Conservation (phyloP, 2,113 vertebrate genomes). For the Perca fluviatilis region DNA sequence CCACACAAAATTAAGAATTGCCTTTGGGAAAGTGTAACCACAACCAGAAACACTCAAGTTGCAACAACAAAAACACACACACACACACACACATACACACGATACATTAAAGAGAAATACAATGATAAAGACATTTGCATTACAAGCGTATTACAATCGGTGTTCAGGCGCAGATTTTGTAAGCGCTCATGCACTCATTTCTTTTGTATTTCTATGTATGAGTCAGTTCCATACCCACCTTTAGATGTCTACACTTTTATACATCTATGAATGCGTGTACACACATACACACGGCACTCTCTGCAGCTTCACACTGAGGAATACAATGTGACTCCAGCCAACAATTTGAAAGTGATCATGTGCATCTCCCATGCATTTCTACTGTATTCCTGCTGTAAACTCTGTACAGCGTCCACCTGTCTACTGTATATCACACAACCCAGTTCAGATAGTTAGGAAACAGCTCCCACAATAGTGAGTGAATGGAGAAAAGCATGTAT, state of each 20-base stretch:
- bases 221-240: neutral
- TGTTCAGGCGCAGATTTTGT: constrained; percentile 4
- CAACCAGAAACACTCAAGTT: neutral
- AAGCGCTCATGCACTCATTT: neutral
- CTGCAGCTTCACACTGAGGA: constrained; percentile 14
- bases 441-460: constrained; percentile 36
- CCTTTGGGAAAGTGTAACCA: neutral
- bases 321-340: constrained; percentile 19
- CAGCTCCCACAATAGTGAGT: constrained; percentile 21
- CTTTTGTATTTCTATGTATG: neutral
- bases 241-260: neutral
- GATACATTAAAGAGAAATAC: neutral
- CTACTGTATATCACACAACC: constrained; percentile 23
- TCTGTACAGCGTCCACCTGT: constrained; percentile 3
- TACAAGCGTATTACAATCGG: neutral
- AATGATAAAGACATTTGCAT: neutral
- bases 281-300: neutral
- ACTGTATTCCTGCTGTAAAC: neutral
- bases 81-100: neutral
- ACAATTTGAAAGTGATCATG: constrained; percentile 33
- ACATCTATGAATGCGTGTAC: neutral
- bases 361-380: constrained; percentile 6
- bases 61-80: neutral
- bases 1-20: neutral
- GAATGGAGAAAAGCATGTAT: constrained; percentile 38